phyloP scores from a whole-genome alignment of 92 coral and sea anemone genomes.

The Palythoa caribaeorum region DNA sequence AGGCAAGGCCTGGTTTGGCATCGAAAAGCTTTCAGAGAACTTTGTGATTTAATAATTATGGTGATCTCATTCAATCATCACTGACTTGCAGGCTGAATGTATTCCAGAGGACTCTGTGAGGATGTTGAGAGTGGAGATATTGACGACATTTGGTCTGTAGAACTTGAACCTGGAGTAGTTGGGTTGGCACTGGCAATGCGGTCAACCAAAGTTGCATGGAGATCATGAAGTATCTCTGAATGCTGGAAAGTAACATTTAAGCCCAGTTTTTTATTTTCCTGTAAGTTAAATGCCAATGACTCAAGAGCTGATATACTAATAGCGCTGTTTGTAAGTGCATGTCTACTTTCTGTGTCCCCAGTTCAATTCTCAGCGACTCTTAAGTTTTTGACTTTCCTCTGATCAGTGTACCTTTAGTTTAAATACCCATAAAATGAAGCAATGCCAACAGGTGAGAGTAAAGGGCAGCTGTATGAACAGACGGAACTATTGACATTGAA shows the following conservation, averaged over 20 bases:
- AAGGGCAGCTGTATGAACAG: no score
- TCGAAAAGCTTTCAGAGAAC: no score
- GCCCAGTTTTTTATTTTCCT: no score
- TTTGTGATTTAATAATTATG: neutral
- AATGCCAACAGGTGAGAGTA: no score
- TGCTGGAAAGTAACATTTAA: constrained; percentile 55
- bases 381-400: no score
- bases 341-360: no score
- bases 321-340: neutral
- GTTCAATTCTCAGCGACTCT: no score
- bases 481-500: no score
- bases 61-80: neutral
- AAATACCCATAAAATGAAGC: no score
- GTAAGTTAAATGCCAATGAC: neutral
- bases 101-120: constrained; percentile 89
- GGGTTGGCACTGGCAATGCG: constrained; percentile 88
- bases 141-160: constrained; percentile 94
- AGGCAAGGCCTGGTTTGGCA: neutral
- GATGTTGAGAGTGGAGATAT: constrained; percentile 88
- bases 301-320: no score
- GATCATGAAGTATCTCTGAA: constrained; percentile 89
- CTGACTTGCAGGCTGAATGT: constrained; percentile 69
- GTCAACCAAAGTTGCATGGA: constrained; percentile 89
- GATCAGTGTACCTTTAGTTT: no score
- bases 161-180: constrained; percentile 77